Evolutionary conservation across 2,113 vertebrate species (phyloP), one percentile per base, ranked within the genome.

Genomic region (Oplegnathus fasciatus): DNA sequence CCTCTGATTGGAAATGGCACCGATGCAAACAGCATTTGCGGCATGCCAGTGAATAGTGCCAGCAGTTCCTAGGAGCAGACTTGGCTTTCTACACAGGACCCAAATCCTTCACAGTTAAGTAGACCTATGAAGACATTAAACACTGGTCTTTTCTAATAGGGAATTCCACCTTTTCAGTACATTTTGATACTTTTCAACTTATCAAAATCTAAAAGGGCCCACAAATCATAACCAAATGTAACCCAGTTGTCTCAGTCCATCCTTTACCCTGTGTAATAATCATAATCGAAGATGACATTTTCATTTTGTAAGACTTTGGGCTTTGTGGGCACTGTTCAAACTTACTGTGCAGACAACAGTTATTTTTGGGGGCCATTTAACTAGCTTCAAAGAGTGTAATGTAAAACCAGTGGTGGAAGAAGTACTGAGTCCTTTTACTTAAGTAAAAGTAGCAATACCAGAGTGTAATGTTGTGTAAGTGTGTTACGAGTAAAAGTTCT

Each of bases 1-100:
- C 32, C 30, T 86, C 30, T 80, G 78, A 78, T 66, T 80, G 70
- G 75, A 92, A 85, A 69, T 28, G 76, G 84, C 62, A 48, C 48
- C n/a, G 18, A 30, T 28, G 54, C 54, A 75, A 52, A 83, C 50
- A 46, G 58, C 9, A 60, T 73, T 48, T 65, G 65, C 24, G 3
- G n/a, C 24, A n/a, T 68, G 30, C 20, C 65, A 72, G 65, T 24
- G n/a, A 57, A 73, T 9, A 50, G 37, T 79, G 73, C 50, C 62
- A 85, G 60, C 5, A 37, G 10, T 46, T 78, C 2, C 14, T 11
- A 14, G 26, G 67, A 17, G 61, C 26, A 34, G 24, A 57, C 44
- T 61, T 61, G 10, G 15, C 52, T 50, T 44, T 50, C 28, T 40
- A 2, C 64, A 58, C 67, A 32, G 72, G 24, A 55, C 46, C 28